Evolutionary conservation across 2,888 invertebrate genomes (phyloP), one percentile per base, ranked within the genome.

Genomic region (Ennomos quercinarius): DNA sequence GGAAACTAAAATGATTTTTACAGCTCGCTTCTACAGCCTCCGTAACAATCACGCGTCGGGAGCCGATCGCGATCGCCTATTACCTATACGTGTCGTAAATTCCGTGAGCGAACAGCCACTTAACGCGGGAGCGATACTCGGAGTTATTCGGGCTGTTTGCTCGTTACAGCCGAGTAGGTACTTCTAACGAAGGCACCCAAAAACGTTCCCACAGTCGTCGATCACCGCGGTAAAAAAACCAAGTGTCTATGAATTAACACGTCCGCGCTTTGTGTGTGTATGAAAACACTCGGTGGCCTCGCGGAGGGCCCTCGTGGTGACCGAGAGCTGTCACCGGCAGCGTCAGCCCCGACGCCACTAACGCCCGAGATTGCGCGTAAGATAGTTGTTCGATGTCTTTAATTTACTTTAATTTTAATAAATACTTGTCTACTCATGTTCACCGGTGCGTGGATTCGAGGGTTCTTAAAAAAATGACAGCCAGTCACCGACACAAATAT

Each of bases 201-300:
- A 87, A 89, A 81, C 77, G 81, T 92, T 92, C 92, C 92, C 92
- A 92, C 92, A 91, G 91, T 90, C 91, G 86, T 89, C 91, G 87
- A 90, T 89, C 88, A 86, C 85, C 75, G 81, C 84, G 78, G 86
- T 89, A 87, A 91, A 91, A 51, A 91, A 88, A 85, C 85, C 83
- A 84, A 87, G 84, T 90, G 84, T 90, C 91, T 91, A 91, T 84
- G 90, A 92, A 92, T 92, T 92, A 92, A 92, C 92, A 92, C 92
- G 91, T 92, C 89, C 81, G 84, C 76, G 81, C 82, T 83, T 81
- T 87, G 87, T 88, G 86, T 89, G 87, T 89, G 86, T 90, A 90
- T 81, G 89, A 91, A 91, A 91, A 91, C 91, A 91, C 90, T 91
- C 85, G 83, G 86, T 77, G 83, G 84, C 80, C 80, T 67, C 77